Evolutionary conservation across 2,797 vertebrate species (phyloP).

Genomic region (Microctenopoma steveboyesi): DNA sequence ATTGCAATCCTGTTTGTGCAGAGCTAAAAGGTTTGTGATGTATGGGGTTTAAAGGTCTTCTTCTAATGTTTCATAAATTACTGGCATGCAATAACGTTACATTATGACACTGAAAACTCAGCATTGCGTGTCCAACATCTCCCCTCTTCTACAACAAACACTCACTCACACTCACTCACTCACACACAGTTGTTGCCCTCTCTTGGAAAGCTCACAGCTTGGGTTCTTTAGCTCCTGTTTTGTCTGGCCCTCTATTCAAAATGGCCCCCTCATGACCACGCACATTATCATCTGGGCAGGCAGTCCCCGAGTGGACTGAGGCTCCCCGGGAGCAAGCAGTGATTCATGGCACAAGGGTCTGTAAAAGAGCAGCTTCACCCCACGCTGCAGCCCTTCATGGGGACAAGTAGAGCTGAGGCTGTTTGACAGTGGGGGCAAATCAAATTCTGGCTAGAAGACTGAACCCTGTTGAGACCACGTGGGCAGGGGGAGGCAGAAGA

Average conservation of each 20-base stretch:
- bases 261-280: slow-evolving; percentile 74
- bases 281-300: slow-evolving; percentile 69
- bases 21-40: slow-evolving; percentile 72
- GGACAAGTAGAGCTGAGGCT: slow-evolving; percentile 71
- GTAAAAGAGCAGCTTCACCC: slow-evolving; percentile 78
- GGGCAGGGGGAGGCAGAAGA: slow-evolving; percentile 33
- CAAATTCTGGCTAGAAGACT: slow-evolving; percentile 62
- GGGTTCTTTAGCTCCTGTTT: slow-evolving; percentile 76
- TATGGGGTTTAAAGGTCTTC: slow-evolving; percentile 57
- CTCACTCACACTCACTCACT: slow-evolving; percentile 3
- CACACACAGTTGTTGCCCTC: slow-evolving; percentile 50
- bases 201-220: slow-evolving; percentile 75
- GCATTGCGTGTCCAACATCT: slow-evolving; percentile 64
- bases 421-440: slow-evolving; percentile 66
- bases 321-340: slow-evolving; percentile 73
- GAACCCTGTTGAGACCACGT: slow-evolving; percentile 60
- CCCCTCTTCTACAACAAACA: slow-evolving; percentile 50
- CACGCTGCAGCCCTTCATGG: slow-evolving; percentile 52
- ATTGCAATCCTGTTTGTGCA: slow-evolving; percentile 61
- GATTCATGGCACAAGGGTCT: slow-evolving; percentile 79
- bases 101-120: slow-evolving; percentile 64
- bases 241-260: slow-evolving; percentile 78
- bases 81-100: slow-evolving; percentile 64
- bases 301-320: slow-evolving; percentile 71
- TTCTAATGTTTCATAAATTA: slow-evolving; percentile 72